phyloP scores from a whole-genome alignment of 2,113 vertebrate genomes.

The Rhegmatorhina hoffmannsi region DNA sequence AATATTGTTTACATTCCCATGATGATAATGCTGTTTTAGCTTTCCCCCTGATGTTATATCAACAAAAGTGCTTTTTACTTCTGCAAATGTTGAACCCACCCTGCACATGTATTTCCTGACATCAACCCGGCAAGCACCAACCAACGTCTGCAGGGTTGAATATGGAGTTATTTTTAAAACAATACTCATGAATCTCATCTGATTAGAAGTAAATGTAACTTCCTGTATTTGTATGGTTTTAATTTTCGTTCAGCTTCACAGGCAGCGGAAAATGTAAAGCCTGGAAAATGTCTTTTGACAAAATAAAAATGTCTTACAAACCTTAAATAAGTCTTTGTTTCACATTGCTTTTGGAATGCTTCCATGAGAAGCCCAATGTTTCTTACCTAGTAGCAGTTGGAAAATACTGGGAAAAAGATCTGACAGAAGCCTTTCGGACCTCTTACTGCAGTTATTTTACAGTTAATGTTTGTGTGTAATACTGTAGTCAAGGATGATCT shows the following conservation, averaged over 20 bases:
- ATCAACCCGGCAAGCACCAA: not conserved
- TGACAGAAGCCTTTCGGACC: not conserved
- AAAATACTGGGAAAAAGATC: not conserved
- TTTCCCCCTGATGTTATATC: not conserved
- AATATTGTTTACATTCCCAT: not conserved
- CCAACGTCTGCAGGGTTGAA: not conserved
- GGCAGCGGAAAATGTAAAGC: not conserved
- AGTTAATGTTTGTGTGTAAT: not conserved
- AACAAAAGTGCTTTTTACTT: not conserved
- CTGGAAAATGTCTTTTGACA: not conserved
- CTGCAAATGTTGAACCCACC: not conserved
- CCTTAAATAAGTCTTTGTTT: not conserved
- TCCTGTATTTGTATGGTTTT: not conserved
- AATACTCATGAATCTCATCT: not conserved
- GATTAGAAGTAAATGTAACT: not conserved
- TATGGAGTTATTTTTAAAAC: not conserved
- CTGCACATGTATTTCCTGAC: accelerated
- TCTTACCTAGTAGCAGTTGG: not conserved
- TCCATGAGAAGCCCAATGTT: not conserved
- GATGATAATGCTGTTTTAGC: not conserved
- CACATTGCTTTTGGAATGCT: not conserved
- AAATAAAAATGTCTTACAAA: not conserved
- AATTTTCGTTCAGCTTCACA: not conserved
- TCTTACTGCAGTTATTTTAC: not conserved
- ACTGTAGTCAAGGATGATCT: not conserved